A percentile compares a stretch with the other conserved stretches of the same genome.
phyloP scores from a whole-genome alignment of 2,113 vertebrate species.

The Channa maculata region DNA sequence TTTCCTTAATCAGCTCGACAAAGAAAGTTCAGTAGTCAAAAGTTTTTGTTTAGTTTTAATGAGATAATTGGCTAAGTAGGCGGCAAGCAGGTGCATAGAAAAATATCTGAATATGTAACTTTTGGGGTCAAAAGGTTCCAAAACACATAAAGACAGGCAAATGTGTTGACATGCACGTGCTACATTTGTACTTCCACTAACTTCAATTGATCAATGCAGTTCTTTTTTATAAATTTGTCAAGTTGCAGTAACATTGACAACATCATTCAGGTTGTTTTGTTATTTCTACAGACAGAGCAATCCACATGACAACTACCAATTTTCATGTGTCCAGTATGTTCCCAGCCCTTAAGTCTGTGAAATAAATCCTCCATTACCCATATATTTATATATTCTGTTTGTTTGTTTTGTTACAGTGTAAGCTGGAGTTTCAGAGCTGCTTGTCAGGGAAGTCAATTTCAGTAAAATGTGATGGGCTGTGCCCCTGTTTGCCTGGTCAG shows the following conservation, averaged over 20 bases:
- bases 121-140: too few relatives aligned
- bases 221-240: too few relatives aligned
- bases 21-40: conserved; percentile 17
- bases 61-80: too few relatives aligned
- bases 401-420: conserved; percentile 85
- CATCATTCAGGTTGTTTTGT: too few relatives aligned
- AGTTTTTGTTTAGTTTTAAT: conserved; percentile 6
- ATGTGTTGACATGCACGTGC: background rate
- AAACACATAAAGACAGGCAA: background rate
- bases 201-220: too few relatives aligned
- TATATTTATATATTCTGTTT: background rate
- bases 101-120: too few relatives aligned
- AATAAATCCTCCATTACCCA: background rate
- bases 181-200: too few relatives aligned
- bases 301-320: too few relatives aligned
- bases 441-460: conserved; percentile 89
- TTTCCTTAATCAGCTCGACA: conserved; percentile 37
- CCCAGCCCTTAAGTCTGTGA: background rate
- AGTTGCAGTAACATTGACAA: too few relatives aligned
- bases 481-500: conserved; percentile 90
- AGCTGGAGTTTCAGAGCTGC: conserved; percentile 94
- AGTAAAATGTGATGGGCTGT: conserved; percentile 90
- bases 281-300: too few relatives aligned
- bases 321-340: too few relatives aligned
- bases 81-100: too few relatives aligned